Conservation (phyloP, 2,113 vertebrate genomes). For the Hylia prasina region DNA sequence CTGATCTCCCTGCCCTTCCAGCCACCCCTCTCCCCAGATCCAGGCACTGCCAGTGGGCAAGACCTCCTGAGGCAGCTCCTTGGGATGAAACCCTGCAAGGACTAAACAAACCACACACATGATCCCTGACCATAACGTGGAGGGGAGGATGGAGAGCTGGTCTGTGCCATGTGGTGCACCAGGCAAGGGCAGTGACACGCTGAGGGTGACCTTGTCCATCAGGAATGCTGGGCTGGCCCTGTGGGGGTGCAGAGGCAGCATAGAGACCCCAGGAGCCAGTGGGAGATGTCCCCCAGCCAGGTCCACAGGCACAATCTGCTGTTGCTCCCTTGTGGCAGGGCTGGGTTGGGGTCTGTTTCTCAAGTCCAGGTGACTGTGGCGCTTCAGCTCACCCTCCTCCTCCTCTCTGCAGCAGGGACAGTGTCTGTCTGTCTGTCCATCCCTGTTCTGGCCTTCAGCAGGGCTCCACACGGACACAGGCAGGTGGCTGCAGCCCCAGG, state of each 20-base stretch:
- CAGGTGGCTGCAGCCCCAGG: neutral
- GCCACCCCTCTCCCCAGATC: neutral
- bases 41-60: rapidly evolving
- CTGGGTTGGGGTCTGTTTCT: neutral
- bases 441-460: neutral
- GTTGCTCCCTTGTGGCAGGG: neutral
- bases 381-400: neutral
- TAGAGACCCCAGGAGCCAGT: neutral
- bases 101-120: rapidly evolving
- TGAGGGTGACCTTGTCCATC: neutral
- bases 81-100: neutral
- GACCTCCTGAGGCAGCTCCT: rapidly evolving
- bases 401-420: neutral
- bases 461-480: neutral
- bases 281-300: neutral
- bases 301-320: neutral
- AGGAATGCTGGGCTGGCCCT: rapidly evolving
- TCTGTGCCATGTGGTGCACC: rapidly evolving
- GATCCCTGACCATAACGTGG: rapidly evolving
- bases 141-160: neutral
- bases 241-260: neutral
- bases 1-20: neutral
- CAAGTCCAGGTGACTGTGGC: rapidly evolving
- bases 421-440: neutral
- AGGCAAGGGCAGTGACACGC: neutral